These are phyloP conservation scores for Lycodopsis pacificus DNA, from an alignment of 2,797 vertebrate species.

Conservation along the genomic window DNA sequence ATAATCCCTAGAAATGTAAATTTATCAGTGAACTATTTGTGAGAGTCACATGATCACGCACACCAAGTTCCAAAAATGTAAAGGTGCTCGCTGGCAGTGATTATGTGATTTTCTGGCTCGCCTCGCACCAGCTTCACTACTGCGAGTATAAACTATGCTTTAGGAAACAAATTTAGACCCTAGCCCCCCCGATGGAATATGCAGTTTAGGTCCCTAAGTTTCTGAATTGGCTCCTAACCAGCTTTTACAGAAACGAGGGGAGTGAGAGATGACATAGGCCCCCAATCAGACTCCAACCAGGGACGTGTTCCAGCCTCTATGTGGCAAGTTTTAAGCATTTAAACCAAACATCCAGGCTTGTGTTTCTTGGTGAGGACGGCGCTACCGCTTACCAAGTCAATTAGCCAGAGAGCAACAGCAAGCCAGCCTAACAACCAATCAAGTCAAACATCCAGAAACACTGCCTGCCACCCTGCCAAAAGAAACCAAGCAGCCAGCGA, in stretches of 20 bases:
- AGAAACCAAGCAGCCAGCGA: background rate
- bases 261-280: background rate
- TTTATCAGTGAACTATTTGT: too few relatives aligned
- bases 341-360: background rate
- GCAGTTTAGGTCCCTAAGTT: too few relatives aligned
- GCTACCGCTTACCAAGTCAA: background rate
- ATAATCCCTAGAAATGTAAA: too few relatives aligned
- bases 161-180: background rate
- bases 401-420: background rate
- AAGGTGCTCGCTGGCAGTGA: too few relatives aligned
- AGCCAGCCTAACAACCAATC: constrained; percentile 9
- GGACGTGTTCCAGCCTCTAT: background rate
- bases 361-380: background rate
- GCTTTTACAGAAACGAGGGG: background rate
- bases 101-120: too few relatives aligned
- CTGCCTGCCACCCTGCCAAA: background rate
- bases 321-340: background rate
- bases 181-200: too few relatives aligned
- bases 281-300: background rate
- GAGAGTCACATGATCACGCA: too few relatives aligned
- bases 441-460: background rate
- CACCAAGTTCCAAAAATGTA: too few relatives aligned
- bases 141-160: too few relatives aligned
- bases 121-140: too few relatives aligned
- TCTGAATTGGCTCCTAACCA: background rate